Evolutionary conservation across 2,113 vertebrate genomes (phyloP), one percentile per base, ranked within the genome.

Genomic region (Telmatochromis sp.): DNA sequence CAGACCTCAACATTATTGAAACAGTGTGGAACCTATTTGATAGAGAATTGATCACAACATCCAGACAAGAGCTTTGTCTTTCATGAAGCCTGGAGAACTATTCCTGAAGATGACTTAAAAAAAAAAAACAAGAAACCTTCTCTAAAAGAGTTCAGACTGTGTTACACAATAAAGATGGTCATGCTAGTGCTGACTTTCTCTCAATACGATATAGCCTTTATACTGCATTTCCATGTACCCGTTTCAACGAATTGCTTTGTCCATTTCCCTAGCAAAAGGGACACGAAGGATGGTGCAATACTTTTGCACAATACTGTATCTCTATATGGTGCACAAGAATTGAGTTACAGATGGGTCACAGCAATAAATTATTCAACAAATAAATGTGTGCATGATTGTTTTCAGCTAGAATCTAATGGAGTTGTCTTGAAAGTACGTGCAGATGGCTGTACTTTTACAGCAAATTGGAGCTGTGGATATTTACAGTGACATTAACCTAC

Each of bases 401-500:
- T 81, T 83, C 28, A 63, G 19, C 19, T 78, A 14, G 63, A 68
- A 26, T 37, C n/a, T 47, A 28, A 60, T n/a, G 26, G 53, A 55
- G n/a, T 9, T 3, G 5, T 78, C 51, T 12, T 54, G 26, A 50
- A 50, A 35, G 9, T 57, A 7, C 4, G 2, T 17, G 21, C 73
- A 75, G 53, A 58, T 8, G 11, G 19, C 8, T 37, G 4, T 58
- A 50, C 21, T 19, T 82, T 21, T 31, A 13, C 5, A 10, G 40
- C 31, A 31, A 68, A 35, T 33, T 57, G 55, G 5, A 79, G 13
- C 45, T 23, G 33, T 57, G 19, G 45, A 80, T n/a, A 21, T 89
- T 90, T 86, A 47, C 60, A 65, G 54, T 83, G 83, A 92, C 63
- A 54, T 88, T 85, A 86, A 91, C 89, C 84, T 87, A 86, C 81